Base-by-base conservation (phyloP, 2,888 invertebrate genomes). In the Sphinx pinastri region DNA sequence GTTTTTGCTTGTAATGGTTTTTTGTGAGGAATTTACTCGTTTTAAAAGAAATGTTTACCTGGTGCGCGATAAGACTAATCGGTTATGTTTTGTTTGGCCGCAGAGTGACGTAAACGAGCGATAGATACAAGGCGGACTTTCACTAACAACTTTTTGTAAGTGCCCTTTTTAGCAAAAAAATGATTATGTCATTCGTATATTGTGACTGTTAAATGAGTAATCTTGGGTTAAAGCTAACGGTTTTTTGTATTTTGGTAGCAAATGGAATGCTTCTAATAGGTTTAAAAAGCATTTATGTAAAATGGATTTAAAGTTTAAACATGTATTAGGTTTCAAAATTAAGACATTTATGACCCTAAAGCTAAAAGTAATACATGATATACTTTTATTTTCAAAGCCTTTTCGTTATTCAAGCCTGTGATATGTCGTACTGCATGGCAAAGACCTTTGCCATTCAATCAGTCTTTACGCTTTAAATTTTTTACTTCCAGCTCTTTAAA, bases 41-140 rank as follows among this genome's bases (percentile, higher is more conserved):
- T 87, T 84, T 82, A 71, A 76, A 81, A 83, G 87, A 87, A 88
- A 84, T 87, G 86, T 86, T 88, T 92, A 91, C 90, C 90, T 88
- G 87, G 80, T 76, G 67, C 75, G 54, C 86, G 90, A 92, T 93
- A 91, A 89, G 78, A 77, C 84, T 92, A 91, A 93, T 93, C 93
- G 86, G 87, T 91, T 87, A 89, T 86, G 84, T 86, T 89, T 89
- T 92, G 88, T 92, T 92, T 91, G 86, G 81, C 79, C 75, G 77
- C 73, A 72, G 77, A 54, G 47, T 86, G 85, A 84, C 79, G 83
- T 86, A 84, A 85, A 81, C 80, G 79, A 82, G 80, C 78, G 77
- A 80, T 81, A 52, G 60, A 79, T 54, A 74, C 77, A 82, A 78
- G 84, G 83, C 79, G 80, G 78, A 84, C 82, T 86, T 84, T 85